Percentiles rank a stretch among this genome's conserved stretches.
These are phyloP conservation scores for Centropus bengalensis DNA, from an alignment of 2,113 vertebrate genomes.

Conservation along the genomic window DNA sequence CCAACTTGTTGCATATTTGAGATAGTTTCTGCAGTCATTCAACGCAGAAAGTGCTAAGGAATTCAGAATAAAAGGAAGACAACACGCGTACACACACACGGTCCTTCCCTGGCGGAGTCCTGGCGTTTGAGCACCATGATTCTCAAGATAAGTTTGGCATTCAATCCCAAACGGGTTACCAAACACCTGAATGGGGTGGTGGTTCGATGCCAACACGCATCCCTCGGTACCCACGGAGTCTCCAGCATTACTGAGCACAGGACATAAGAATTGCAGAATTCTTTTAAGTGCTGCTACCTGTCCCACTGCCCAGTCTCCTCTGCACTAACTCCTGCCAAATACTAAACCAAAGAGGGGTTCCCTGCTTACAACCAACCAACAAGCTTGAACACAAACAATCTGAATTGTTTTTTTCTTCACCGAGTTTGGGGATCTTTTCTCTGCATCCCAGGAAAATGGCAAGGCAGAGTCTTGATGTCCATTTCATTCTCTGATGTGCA, in stretches of 20 bases:
- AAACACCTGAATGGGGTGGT: background rate
- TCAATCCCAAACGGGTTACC: background rate
- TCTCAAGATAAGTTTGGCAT: background rate
- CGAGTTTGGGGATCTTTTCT: background rate
- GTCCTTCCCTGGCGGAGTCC: background rate
- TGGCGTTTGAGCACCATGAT: background rate
- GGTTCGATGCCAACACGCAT: fast-evolving
- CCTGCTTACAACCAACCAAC: background rate
- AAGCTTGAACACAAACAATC: background rate
- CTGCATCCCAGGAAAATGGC: background rate
- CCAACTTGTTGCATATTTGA: fast-evolving
- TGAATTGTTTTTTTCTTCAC: background rate
- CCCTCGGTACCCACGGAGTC: background rate
- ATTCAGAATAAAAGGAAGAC: background rate
- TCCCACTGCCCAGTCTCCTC: background rate
- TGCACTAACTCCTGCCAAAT: background rate
- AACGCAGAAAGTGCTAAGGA: background rate
- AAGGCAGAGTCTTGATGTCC: background rate
- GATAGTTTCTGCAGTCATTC: background rate
- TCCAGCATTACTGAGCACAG: background rate
- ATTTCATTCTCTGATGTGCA: background rate
- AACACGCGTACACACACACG: background rate
- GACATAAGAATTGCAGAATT: background rate
- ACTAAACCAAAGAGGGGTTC: background rate
- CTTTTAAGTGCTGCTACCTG: background rate